Evolutionary conservation across 2,797 vertebrate genomes (phyloP), one percentile per base, ranked within the genome.

Genomic region (Lagodon rhomboides): DNA sequence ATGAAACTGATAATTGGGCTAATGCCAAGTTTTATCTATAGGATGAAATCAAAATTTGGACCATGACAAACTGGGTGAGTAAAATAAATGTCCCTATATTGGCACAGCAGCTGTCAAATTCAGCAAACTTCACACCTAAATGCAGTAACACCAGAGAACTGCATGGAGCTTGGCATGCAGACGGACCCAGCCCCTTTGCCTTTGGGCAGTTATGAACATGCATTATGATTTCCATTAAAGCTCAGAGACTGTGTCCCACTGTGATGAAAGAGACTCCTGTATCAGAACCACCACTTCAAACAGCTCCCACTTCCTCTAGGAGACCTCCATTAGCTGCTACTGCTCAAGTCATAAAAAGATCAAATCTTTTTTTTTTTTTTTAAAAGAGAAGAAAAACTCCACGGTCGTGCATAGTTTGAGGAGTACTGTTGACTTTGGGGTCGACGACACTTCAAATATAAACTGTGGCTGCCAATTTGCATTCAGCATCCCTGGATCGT

Each of bases 151-250:
- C 10, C 51, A 47, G 80, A 82, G 13, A 77, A 69, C 61, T 68
- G 78, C 4, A 64, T 50, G 55, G 11, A 76, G 49, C 71, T 85
- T 71, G 64, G 83, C 63, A 89, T 79, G 82, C 79, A 83, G 82
- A 81, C 58, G 5, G 66, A 75, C 71, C 55, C 77, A 70, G 63
- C 71, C 79, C 79, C 59, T 70, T 68, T 74, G 81, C 92, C 88
- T 90, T 72, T 44, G 77, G 90, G 89, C 77, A 90, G 85, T 93
- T 93, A 91, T 93, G 83, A 93, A 93, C 91, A 89, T 89, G 83
- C 84, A 91, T 94, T 95, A 94, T 94, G 92, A 95, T 93, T 95
- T 95, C 94, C 92, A 95, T 95, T 95, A 94, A 89, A 82, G 89
- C 80, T 85, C 81, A 60, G 73, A 58, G 53, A 87, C 82, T 88